Percentiles rank a stretch among this genome's conserved stretches.
These are phyloP conservation scores for Nixonia krombeini DNA, from an alignment of 1,140 invertebrate genomes.

Conservation along the genomic window DNA sequence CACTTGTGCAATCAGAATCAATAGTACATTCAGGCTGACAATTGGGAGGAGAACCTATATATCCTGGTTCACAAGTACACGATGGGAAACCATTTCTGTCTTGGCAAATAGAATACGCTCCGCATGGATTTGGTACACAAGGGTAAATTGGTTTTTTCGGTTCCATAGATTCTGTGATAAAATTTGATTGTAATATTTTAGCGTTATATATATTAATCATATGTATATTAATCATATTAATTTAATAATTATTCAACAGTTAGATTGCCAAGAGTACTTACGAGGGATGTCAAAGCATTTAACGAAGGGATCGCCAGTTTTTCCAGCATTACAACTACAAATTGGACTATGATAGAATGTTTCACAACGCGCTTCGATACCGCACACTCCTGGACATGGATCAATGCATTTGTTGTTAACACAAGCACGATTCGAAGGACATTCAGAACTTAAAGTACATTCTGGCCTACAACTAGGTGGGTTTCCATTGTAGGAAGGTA, in stretches of 20 bases:
- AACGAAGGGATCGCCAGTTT: conserved; percentile 74
- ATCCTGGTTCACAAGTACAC: conserved; percentile 73
- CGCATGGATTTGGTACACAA: conserved; percentile 74
- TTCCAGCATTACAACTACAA: conserved; percentile 66
- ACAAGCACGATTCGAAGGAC: conserved; percentile 68
- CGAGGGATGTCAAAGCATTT: conserved; percentile 67
- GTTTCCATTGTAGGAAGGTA: conserved; percentile 76
- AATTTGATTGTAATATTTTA: not conserved
- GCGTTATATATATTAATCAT: too few species aligned
- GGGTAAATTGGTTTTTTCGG: conserved; percentile 51
- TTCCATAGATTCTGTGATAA: conserved; percentile 21
- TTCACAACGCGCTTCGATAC: conserved; percentile 72
- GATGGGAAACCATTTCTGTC: conserved; percentile 68
- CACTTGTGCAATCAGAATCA: conserved; percentile 81
- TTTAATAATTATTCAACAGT: too few species aligned
- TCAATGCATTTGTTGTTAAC: conserved; percentile 71
- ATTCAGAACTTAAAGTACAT: conserved; percentile 75
- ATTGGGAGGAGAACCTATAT: conserved; percentile 78
- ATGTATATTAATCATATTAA: too few species aligned
- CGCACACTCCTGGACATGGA: conserved; percentile 74
- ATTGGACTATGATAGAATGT: conserved; percentile 72
- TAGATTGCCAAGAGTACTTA: conserved; percentile 63
- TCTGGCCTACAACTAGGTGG: conserved; percentile 79
- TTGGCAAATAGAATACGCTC: conserved; percentile 74
- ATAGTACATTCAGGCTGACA: conserved; percentile 82